Evolutionary conservation across 1,140 invertebrate genomes (phyloP).

Genomic region (Ephestia elutella): DNA sequence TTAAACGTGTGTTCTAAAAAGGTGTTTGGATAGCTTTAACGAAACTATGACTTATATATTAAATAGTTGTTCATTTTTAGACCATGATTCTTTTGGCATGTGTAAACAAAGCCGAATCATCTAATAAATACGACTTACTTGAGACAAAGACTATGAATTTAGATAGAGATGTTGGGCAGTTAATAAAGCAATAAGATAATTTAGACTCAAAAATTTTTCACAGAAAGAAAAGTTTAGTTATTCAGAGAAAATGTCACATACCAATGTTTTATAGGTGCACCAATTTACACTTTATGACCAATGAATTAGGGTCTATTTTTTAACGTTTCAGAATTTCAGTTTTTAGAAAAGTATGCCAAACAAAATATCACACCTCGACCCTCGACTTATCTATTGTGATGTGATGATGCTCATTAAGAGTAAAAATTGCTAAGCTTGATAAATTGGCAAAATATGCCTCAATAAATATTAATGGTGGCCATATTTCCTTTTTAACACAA

Average conservation of each 20-base stretch:
- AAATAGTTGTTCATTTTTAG: no score
- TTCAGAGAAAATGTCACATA: no score
- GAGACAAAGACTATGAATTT: no score
- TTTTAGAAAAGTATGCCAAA: background rate
- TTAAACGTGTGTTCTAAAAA: background rate
- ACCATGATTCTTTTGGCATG: no score
- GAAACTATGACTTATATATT: no score
- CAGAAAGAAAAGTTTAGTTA: no score
- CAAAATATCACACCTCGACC: conserved; percentile 8
- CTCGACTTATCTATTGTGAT: conserved; percentile 20
- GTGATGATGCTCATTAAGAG: conserved; percentile 20
- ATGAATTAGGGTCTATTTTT: background rate
- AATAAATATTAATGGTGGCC: conserved; percentile 15
- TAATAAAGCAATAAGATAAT: no score
- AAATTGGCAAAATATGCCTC: conserved; percentile 22
- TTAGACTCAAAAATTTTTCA: no score
- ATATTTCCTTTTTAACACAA: conserved; percentile 11
- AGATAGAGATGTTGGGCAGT: no score
- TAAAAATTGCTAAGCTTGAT: conserved; percentile 25
- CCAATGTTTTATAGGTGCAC: no score
- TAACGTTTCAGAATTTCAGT: background rate
- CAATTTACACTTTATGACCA: background rate
- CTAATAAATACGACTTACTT: no score
- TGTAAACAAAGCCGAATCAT: no score
- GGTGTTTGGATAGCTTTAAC: background rate